Percentiles rank a stretch among this genome's conserved stretches.
phyloP scores from a whole-genome alignment of 2,797 vertebrate species.

The Typhlichthys subterraneus region DNA sequence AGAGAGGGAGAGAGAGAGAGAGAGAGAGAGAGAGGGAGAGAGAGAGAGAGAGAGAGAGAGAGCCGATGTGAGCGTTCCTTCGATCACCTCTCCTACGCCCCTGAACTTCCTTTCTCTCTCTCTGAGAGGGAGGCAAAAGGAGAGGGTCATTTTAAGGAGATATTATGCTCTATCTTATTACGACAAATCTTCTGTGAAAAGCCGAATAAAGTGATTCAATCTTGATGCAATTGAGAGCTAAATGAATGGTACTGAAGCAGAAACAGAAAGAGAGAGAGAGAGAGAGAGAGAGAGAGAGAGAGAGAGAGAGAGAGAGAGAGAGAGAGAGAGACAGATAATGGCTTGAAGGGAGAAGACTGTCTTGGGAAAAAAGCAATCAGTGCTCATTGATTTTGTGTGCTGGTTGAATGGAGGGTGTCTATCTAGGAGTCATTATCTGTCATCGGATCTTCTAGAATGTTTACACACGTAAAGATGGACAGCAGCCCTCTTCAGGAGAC shows the following conservation, averaged over 20 bases:
- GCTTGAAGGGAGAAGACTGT: conserved; percentile 66
- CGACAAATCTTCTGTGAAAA: conserved; percentile 62
- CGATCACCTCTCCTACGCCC: conserved; percentile 72
- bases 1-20: conserved; percentile 30
- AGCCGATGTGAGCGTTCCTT: conserved; percentile 72
- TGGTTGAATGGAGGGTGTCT: conserved; percentile 75
- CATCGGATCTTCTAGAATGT: conserved; percentile 74
- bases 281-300: conserved; percentile 41
- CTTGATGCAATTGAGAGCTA: conserved; percentile 53
- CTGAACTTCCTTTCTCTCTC: conserved; percentile 44
- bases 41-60: conserved; percentile 36
- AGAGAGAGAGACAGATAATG: conserved; percentile 64
- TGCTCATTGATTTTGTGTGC: conserved; percentile 79
- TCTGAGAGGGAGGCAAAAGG: not conserved
- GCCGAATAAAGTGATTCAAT: conserved; percentile 61
- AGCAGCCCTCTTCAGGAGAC: conserved; percentile 68
- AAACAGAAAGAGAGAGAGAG: conserved; percentile 31
- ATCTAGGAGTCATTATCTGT: conserved; percentile 80
- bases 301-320: conserved; percentile 39
- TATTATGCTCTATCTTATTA: conserved; percentile 54
- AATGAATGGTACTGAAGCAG: conserved; percentile 45
- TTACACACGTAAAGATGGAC: conserved; percentile 72
- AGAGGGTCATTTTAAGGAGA: conserved; percentile 51
- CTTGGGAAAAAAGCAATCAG: conserved; percentile 81
- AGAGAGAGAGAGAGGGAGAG: conserved; percentile 12